A percentile compares a stretch with the other conserved stretches of the same genome.
Conservation (phyloP, 53 echinoderm and acorn worm species). For the Mesocentrotus franciscanus region DNA sequence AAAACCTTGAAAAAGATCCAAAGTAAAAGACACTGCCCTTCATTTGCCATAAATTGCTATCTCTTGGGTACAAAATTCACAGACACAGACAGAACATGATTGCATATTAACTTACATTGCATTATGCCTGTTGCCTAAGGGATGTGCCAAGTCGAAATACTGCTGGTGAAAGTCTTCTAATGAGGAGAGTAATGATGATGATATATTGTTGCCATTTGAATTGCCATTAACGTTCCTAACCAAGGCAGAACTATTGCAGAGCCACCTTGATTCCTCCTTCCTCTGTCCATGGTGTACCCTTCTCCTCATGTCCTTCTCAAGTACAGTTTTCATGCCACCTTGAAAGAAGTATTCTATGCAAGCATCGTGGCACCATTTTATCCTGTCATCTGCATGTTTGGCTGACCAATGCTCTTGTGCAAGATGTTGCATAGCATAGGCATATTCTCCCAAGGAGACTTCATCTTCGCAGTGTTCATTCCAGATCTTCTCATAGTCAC, state of each 20-base stretch:
- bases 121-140: slow-evolving; percentile 71
- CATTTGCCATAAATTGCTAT: slow-evolving; percentile 5
- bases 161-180: slow-evolving; percentile 53
- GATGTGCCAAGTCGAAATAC: slow-evolving; percentile 16
- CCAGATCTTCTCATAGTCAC: slow-evolving; percentile 97
- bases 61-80: neutral
- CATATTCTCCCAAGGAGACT: slow-evolving; percentile 89
- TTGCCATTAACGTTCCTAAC: slow-evolving; percentile 58
- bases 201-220: slow-evolving; percentile 56
- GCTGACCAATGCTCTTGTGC: slow-evolving; percentile 96
- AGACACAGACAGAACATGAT: slow-evolving; percentile 17
- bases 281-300: slow-evolving; percentile 61
- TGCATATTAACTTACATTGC: slow-evolving; percentile 83
- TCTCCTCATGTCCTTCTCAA: slow-evolving; percentile 88
- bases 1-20: slow-evolving; percentile 29
- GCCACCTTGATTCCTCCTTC: slow-evolving; percentile 53
- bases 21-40: slow-evolving; percentile 23
- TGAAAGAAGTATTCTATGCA: slow-evolving; percentile 95
- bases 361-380: slow-evolving; percentile 94
- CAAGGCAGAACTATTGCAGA: slow-evolving; percentile 27
- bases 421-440: slow-evolving; percentile 98
- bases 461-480: slow-evolving; percentile 97
- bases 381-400: slow-evolving; percentile 95
- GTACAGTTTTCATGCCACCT: slow-evolving; percentile 82
- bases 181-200: slow-evolving; percentile 47